Base-by-base conservation (phyloP, 2,888 invertebrate genomes). In the Agrenia bidenticulata region DNA sequence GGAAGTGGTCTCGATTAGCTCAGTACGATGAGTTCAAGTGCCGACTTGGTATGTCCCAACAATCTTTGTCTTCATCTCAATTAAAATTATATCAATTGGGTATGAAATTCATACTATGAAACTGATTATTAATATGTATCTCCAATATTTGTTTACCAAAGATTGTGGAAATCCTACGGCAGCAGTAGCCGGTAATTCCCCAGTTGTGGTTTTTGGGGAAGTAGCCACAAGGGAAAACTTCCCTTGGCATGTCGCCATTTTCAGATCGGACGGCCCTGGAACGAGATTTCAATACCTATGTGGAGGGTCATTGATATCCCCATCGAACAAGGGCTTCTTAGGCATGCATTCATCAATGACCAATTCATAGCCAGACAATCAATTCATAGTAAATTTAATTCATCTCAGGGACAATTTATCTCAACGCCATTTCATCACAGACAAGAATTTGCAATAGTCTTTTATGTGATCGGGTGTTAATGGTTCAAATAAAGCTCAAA, bases 191-290 rank as follows among this genome's bases (percentile, higher is more conserved):
- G 63, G 64, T 11, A 60, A 39, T 11, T 26, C 65, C 21, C 57
- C 65, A 13, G 67, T 72, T n/a, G 61, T 72, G 0, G 72, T 72
- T 37, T 67, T 63, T 56, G 72, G 72, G 15, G 67, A 69, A 51
- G 50, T 62, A 0, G 57, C 63, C 0, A 69, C 66, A 4, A 26
- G 69, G 24, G 69, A 69, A 27, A 66, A 54, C n/a, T 72, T 72
- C 49, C 72, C 72, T 9, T 72, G 72, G 72, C 68, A 72, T 51
- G 65, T 57, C 4, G 67, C 72, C 2, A 69, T 72, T 39, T 72
- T 72, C 50, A 26, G 72, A 15, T 64, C 63, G 1, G 55, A 67
- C n/a, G 65, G 72, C 7, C 64, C 62, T 53, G 63, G 67, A 1
- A 67, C 67, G 19, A 23, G 39, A 7, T 69, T 26, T 24, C 24